Percentiles rank a stretch among this genome's conserved stretches.
Evolutionary conservation across 2,888 invertebrate genomes (phyloP).

Genomic region (Deilephila porcellus): DNA sequence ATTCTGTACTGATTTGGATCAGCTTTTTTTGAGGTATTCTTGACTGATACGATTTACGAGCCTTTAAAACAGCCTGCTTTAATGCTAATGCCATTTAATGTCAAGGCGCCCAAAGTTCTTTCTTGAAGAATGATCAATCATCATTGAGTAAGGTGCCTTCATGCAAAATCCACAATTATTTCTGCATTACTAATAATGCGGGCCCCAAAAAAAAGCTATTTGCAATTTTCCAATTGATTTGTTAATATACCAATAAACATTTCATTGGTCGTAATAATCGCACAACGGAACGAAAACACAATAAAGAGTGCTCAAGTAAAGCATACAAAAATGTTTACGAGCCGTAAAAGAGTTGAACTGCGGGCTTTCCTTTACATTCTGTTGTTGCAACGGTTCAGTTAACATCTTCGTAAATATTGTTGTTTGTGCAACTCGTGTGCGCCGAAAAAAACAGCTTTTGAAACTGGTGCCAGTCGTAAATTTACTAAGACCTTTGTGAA

Average conservation of each 20-base stretch:
- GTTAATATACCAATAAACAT: background rate
- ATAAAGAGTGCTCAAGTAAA: background rate
- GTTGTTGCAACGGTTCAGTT: conserved; percentile 13
- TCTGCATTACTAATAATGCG: no score
- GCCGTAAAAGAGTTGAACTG: background rate
- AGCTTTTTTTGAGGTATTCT: no score
- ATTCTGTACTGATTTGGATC: no score
- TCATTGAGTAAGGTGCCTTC: no score
- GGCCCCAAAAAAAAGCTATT: no score
- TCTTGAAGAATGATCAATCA: no score
- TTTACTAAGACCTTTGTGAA: conserved; percentile 24
- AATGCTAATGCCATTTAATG: no score
- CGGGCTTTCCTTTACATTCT: conserved; percentile 4
- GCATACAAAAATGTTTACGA: conserved; percentile 1
- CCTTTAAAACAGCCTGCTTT: no score
- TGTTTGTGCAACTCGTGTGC: conserved; percentile 19
- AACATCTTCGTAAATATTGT: conserved; percentile 25
- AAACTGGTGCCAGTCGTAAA: conserved; percentile 18
- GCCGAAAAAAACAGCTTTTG: conserved; percentile 18
- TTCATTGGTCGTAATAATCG: background rate
- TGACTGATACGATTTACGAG: no score
- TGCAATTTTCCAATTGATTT: no score
- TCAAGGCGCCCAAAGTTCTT: no score
- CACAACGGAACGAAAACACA: background rate
- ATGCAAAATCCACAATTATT: no score